These are phyloP conservation scores for Henricia sp. DNA, from an alignment of 53 echinoderm and acorn worm species.

Conservation along the genomic window DNA sequence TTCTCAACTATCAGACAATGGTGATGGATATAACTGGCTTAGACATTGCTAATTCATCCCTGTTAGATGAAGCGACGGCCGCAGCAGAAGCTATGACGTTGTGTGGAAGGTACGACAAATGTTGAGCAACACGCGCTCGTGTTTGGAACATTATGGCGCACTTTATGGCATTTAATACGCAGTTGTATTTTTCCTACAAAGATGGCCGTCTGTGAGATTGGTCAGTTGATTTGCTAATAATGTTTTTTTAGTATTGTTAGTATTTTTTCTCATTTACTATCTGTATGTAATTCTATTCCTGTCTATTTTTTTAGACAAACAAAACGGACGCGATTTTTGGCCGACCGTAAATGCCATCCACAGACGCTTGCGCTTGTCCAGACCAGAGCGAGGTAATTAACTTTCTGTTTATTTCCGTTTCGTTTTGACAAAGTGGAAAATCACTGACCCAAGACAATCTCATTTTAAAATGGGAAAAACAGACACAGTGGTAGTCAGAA, in stretches of 20 bases:
- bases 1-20: constrained; percentile 98
- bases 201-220: too few species aligned
- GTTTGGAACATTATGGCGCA: too few species aligned
- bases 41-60: constrained; percentile 89
- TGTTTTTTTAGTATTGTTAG: too few species aligned
- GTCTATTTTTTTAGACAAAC: constrained; percentile 59
- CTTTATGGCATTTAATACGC: too few species aligned
- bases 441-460: too few species aligned
- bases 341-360: constrained; percentile 91
- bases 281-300: not conserved
- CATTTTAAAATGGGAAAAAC: too few species aligned
- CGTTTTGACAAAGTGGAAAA: not conserved
- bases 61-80: constrained; percentile 93
- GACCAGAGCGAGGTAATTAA: constrained; percentile 83
- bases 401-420: not conserved
- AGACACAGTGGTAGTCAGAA: too few species aligned
- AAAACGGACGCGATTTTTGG: constrained; percentile 80
- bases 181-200: too few species aligned
- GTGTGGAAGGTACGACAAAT: constrained; percentile 78
- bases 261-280: too few species aligned
- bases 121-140: not conserved
- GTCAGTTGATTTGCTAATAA: not conserved
- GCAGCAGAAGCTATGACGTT: constrained; percentile 95
- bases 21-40: constrained; percentile 87
- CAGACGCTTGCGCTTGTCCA: constrained; percentile 83